Base-by-base conservation (phyloP, 2,888 invertebrate genomes). In the Luperina testacea region DNA sequence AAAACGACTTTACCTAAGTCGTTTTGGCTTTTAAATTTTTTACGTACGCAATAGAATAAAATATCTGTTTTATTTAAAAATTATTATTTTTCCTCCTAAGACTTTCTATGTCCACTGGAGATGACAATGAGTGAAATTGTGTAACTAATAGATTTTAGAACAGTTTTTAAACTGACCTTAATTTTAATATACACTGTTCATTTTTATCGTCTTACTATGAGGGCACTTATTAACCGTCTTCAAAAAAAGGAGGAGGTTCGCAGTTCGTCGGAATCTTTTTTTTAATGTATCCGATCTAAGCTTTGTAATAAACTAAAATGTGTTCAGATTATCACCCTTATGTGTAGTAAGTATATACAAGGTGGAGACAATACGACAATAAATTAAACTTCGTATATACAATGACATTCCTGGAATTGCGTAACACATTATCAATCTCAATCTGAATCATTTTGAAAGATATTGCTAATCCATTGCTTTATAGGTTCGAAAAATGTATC, bases 41-140 rank as follows among this genome's bases (percentile, higher is more conserved):
- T n/a, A n/a, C n/a, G n/a, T n/a, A n/a, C n/a, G 0, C 32, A n/a
- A n/a, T 86, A 78, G 24, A 64, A 61, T 61, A 11, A 45, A 38
- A 48, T 63, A 53, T 59, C 1, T 38, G 2, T 64, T 74, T 51
- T 61, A 27, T 38, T 48, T 15, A 8, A 17, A 9, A 7, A 7
- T 17, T 13, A 0, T 24, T 9, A 32, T 57, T 51, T 61, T 69
- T 73, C 24, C 17, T 68, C 57, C 51, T 59, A 68, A 69, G 70
- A 74, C 57, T 0, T 65, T 9, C 20, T 9, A 59, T 57, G 73
- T 77, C 38, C 63, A 57, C 13, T 75, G 51, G 57, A 63, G 61
- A 7, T 38, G 86, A 83, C 82, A 84, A 75, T n/a, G 24, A 82
- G 86, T 82, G 82, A 86, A 69, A 83, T 24, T 27, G 86, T 82